Conservation (phyloP, 1,140 invertebrate species). For the Ruditapes philippinarum region DNA sequence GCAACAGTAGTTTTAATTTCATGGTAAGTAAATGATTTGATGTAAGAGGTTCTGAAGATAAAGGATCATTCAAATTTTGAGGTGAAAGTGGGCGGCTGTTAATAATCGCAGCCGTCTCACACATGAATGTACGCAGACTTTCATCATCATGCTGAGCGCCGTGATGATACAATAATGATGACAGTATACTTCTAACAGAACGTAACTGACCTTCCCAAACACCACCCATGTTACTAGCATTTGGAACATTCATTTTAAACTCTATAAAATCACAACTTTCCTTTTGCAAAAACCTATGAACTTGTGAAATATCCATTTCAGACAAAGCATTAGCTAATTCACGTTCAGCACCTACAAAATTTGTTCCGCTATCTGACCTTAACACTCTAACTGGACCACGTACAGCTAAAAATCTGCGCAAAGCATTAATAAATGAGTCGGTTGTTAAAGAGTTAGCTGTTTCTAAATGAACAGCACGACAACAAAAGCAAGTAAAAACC, state of each 20-base stretch:
- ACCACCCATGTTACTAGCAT: conserved; percentile 62
- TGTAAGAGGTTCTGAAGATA: conserved; percentile 42
- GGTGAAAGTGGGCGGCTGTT: conserved; percentile 61
- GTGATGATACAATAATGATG: neutral
- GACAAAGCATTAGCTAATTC: conserved; percentile 36
- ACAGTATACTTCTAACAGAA: conserved; percentile 44
- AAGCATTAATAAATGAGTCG: conserved; percentile 65
- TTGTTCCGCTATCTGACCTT: conserved; percentile 68
- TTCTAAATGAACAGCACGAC: conserved; percentile 73
- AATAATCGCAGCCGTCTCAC: conserved; percentile 45
- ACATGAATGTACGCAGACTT: conserved; percentile 40
- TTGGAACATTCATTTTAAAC: conserved; percentile 63
- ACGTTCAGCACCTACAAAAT: conserved; percentile 81
- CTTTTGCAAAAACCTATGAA: conserved; percentile 26
- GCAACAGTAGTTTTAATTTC: no score
- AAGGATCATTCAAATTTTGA: no score
- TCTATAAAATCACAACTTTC: conserved; percentile 57
- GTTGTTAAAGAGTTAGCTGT: conserved; percentile 56
- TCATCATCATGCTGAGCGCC: conserved; percentile 51
- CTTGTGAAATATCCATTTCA: conserved; percentile 26
- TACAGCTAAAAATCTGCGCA: conserved; percentile 66
- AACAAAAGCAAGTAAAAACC: no score
- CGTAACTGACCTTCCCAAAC: conserved; percentile 60
- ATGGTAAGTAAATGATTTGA: neutral
- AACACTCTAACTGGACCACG: conserved; percentile 55